phyloP scores from a whole-genome alignment of 2,797 vertebrate species.

The Gallinago solitaria region DNA sequence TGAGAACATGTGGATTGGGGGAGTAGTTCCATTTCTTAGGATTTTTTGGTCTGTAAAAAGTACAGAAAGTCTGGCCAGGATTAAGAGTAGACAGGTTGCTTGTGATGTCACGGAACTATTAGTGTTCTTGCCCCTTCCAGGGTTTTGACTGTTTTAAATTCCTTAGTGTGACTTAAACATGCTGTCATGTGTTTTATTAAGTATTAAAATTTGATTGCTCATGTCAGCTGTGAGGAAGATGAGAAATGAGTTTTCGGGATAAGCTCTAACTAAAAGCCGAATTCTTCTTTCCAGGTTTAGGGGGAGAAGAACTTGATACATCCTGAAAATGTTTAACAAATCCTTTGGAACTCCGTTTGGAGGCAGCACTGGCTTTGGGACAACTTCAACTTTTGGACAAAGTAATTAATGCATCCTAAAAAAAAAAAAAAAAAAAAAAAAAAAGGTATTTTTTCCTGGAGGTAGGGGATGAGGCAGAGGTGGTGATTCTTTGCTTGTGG shows the following conservation, averaged over 20 bases:
- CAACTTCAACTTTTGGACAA: slow-evolving; percentile 92
- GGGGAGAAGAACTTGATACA: slow-evolving; percentile 64
- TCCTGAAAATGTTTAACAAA: slow-evolving; percentile 92
- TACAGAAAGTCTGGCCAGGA: fast-evolving
- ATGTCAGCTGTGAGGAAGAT: fast-evolving
- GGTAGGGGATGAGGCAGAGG: fast-evolving
- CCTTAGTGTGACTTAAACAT: fast-evolving
- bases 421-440: no score
- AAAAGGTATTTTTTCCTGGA: neutral
- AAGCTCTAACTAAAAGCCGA: neutral
- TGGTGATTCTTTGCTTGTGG: neutral
- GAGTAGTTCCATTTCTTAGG: no score
- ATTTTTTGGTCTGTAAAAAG: no score
- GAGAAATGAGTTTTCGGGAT: neutral
- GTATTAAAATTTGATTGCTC: neutral
- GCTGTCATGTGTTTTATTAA: fast-evolving
- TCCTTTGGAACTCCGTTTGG: slow-evolving; percentile 92
- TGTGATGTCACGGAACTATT: fast-evolving
- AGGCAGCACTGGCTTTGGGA: slow-evolving; percentile 88
- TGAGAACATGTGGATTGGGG: fast-evolving
- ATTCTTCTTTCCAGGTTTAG: slow-evolving; percentile 68
- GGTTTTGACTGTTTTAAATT: neutral
- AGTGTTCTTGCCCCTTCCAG: fast-evolving
- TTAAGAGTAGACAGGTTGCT: no score
- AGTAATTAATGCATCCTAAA: slow-evolving; percentile 80